Base-by-base conservation (phyloP, 1,140 invertebrate species). In the Drosophila trapezifrons region DNA sequence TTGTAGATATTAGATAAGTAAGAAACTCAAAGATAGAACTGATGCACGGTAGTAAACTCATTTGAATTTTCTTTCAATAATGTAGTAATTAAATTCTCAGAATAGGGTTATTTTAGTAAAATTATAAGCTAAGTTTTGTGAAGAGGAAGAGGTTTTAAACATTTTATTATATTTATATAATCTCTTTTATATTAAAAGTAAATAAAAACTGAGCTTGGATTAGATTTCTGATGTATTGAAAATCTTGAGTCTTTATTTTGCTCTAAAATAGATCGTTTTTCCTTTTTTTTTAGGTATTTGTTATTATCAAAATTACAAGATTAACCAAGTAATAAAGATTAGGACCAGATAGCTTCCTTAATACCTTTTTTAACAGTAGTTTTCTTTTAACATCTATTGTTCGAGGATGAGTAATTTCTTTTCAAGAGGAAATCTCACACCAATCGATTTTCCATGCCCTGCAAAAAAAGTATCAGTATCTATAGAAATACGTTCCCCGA, bases 401-500 rank as follows among this genome's bases (percentile, higher is more conserved):
- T 15, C 18, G 15, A 18, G 7, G 51, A 70, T 70, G 45, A 40
- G 42, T 25, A 57, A 70, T 46, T 70, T 45, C 32, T 17, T 18
- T 17, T n/a, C 12, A 42, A 46, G 29, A 5, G 12, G 6, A 38
- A 8, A 12, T 20, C 51, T 35, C 35, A 40, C 25, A 13, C 35
- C 65, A 70, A 71, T 38, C 51, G 22, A 37, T 57, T 47, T 55
- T 18, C 62, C 47, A 67, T 46, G 49, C 65, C 17, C 15, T 29
- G 10, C 20, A 42, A 15, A 17, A 56, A 57, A 47, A 47, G 42
- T 71, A 71, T 71, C 67, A n/a, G 27, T 37, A 2, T 25, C 62
- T 45, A n/a, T 69, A 35, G 65, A 71, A 71, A 71, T 40, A 5
- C 10, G 10, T 71, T 71, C 69, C 10, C 18, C 66, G 69, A 71